phyloP scores from a whole-genome alignment of 2,113 vertebrate species.

The Astur gentilis region DNA sequence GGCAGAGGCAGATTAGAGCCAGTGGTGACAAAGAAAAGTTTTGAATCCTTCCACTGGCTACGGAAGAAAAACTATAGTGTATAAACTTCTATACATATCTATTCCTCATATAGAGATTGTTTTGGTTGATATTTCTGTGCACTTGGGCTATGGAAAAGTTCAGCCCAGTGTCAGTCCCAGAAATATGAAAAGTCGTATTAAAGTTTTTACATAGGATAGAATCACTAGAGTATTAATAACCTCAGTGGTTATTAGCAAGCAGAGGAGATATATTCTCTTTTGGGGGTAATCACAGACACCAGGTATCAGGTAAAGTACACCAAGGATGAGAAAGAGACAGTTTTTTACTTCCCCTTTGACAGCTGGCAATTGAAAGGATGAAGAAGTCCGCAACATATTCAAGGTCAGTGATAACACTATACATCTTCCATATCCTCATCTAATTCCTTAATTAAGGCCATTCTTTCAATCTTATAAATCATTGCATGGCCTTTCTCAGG shows the following conservation, averaged over 20 bases:
- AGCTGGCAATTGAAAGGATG: not conserved
- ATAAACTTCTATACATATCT: not conserved
- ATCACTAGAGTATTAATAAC: not conserved
- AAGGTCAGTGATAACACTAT: not conserved
- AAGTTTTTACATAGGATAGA: not conserved
- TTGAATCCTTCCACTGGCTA: not conserved
- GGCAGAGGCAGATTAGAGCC: not conserved
- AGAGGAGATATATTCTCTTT: not conserved
- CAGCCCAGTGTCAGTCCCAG: not conserved
- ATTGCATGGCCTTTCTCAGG: not conserved
- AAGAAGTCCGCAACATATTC: not conserved
- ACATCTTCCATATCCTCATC: not conserved
- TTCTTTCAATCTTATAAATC: not conserved
- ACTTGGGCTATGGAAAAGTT: not conserved
- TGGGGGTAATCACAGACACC: not conserved
- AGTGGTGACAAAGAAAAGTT: not conserved
- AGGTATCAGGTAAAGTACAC: not conserved
- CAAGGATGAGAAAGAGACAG: not conserved
- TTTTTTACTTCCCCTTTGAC: not conserved
- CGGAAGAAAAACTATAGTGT: not conserved
- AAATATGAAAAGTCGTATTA: not conserved
- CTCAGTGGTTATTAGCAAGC: not conserved
- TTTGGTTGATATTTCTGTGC: not conserved
- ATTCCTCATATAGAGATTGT: not conserved
- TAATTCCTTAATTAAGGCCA: not conserved